A percentile compares a stretch with the other conserved stretches of the same genome.
phyloP scores from a whole-genome alignment of 2,888 invertebrate genomes.

The Arenicola marina region DNA sequence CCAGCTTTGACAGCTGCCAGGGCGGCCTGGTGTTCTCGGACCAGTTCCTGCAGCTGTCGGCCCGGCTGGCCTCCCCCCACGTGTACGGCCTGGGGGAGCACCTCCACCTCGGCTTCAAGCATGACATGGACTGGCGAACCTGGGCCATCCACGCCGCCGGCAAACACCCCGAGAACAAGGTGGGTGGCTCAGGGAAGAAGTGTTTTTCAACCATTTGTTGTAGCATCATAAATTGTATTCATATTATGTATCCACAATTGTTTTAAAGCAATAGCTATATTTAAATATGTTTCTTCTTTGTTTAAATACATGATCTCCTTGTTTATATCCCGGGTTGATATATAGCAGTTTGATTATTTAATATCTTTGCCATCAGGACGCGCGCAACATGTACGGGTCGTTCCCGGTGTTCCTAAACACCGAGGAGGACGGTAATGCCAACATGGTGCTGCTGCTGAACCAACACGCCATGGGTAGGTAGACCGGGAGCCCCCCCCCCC shows the following conservation, averaged over 20 bases:
- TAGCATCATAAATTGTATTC: no score
- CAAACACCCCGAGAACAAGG: not conserved
- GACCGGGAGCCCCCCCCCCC: no score
- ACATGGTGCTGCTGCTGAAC: slow-evolving; percentile 4
- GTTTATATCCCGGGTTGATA: no score
- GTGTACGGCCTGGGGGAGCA: slow-evolving; percentile 64
- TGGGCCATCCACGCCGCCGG: slow-evolving; percentile 48
- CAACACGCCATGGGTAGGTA: slow-evolving; percentile 1
- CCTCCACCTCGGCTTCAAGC: slow-evolving; percentile 54
- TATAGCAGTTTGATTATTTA: no score
- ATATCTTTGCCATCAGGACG: not conserved
- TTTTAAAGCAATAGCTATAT: no score
- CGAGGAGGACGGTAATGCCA: not conserved
- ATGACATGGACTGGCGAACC: slow-evolving; percentile 49
- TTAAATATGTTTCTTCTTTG: no score
- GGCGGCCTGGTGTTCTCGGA: no score
- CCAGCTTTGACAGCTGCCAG: no score
- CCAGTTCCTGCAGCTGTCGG: slow-evolving; percentile 61
- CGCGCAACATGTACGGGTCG: not conserved
- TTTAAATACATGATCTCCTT: no score
- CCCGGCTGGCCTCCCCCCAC: slow-evolving; percentile 55
- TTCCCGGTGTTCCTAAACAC: not conserved
- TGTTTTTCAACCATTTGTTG: no score
- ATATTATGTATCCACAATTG: no score
- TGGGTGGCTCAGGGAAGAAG: no score